Evolutionary conservation across 2,797 vertebrate species (phyloP), one percentile per base, ranked within the genome.

Genomic region (Oreochromis grahami): DNA sequence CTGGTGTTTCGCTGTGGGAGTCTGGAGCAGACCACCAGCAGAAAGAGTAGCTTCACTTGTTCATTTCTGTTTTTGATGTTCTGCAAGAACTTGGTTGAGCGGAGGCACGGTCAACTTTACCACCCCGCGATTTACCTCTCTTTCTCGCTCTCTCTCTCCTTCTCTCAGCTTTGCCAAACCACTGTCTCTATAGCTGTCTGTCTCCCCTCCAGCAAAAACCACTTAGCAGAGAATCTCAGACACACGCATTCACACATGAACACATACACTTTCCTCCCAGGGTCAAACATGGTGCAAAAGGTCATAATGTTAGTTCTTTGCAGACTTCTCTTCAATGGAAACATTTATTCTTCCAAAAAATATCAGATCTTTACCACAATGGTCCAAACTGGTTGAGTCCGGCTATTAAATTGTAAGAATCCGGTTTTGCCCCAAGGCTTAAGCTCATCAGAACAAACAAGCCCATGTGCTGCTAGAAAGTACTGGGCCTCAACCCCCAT

Each of bases 151-250:
- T 38, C 78, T 77, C 84, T 70, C 77, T 26, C 60, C 60, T 55
- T 90, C 82, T 76, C 50, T 72, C 36, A 15, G 77, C 86, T 68
- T 88, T 88, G 97, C 97, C 96, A 97, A 97, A 96, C 97, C 97
- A 95, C 97, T 96, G 96, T 97, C 97, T 98, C 97, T 96, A 88
- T 90, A 93, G 79, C 96, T 96, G 96, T 95, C 97, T 95, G 94
- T 95, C 79, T 91, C 89, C 91, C 77, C 92, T 96, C 95, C 96
- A 94, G 87, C 84, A 91, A 92, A 94, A 96, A 95, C 92, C 95
- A 94, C 94, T 92, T 87, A 85, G 88, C 77, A 80, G 89, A 85
- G 87, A 88, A 90, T 93, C 93, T 90, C 85, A 88, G 82, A 86
- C 74, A 80, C 89, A 91, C 87, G 82, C 80, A 65, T 65, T 68